Evolutionary conservation across 2,113 vertebrate genomes (phyloP), one percentile per base, ranked within the genome.

Genomic region (Physeter macrocephalus): DNA sequence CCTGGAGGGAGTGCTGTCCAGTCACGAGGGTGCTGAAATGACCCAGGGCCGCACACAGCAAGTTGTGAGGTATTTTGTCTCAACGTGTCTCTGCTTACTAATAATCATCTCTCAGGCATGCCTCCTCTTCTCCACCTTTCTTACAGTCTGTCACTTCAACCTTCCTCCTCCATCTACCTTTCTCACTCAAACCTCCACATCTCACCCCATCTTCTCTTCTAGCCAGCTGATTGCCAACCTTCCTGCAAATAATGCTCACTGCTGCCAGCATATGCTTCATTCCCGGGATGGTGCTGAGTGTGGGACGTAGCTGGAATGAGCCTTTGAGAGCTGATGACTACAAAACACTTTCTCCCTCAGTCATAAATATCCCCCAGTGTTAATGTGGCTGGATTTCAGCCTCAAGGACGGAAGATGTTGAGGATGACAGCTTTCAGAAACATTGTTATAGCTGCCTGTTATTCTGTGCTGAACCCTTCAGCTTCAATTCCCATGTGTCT

Each of bases 1-100:
- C 6, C 61, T 34, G 18, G 27, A 31, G 21, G 12, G 17, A 62
- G 69, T 57, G 91, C 97, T 97, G 88, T 96, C 96, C 95, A 72
- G 25, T 0, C 75, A 0, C 9, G 0, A 49, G 41, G 59, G 96
- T 97, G 96, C 97, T 96, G 91, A 97, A 97, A 82, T 0, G 18
- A 5, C 1, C 0, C 36, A 20, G 8, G 14, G 20, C 18, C 0
- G 0, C 62, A 54, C 25, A 25, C 4, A 5, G 20, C 41, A 46
- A 25, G 6, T 34, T 20, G 57, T 25, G 34, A 84, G 41, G 17
- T 39, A 46, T 41, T 85, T 71, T 90, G 43, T 77, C 64, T 71
- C 34, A 52, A n/a, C 18, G 23, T 0, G 0, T 72, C 61, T 95
- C 89, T 54, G 54, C 57, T 86, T 52, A 71, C 85, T 43, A 67